phyloP scores from a whole-genome alignment of 2,113 vertebrate genomes.

The Sterrhoptilus dennistouni region DNA sequence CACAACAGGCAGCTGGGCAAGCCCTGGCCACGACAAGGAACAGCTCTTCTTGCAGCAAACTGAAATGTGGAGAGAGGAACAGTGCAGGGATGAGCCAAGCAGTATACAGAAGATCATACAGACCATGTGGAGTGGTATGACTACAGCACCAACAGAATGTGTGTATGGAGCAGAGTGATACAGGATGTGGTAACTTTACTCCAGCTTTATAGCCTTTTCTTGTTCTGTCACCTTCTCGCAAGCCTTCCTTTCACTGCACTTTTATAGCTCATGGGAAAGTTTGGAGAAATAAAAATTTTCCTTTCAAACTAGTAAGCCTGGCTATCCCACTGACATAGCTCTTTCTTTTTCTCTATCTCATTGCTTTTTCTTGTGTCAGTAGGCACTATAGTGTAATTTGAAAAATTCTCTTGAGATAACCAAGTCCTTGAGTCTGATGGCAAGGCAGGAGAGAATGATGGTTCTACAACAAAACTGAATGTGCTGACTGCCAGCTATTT shows the following conservation, averaged over 20 bases:
- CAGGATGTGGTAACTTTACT: not conserved
- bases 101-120: not conserved
- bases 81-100: not conserved
- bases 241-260: not conserved
- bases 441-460: not conserved
- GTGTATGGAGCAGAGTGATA: not conserved
- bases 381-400: not conserved
- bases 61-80: not conserved
- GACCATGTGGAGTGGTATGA: not conserved
- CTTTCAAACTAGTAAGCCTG: not conserved
- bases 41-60: not conserved
- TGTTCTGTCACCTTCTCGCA: fast-evolving
- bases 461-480: not conserved
- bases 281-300: not conserved
- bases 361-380: not conserved
- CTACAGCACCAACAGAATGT: not conserved
- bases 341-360: not conserved
- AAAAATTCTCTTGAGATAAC: not conserved
- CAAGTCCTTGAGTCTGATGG: not conserved
- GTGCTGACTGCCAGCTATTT: constrained; percentile 11
- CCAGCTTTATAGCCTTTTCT: not conserved
- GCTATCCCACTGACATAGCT: not conserved
- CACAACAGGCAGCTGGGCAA: constrained; percentile 5
- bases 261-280: not conserved
- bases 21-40: not conserved